phyloP scores from a whole-genome alignment of 2,888 invertebrate species.

The Eristalis tenax region DNA sequence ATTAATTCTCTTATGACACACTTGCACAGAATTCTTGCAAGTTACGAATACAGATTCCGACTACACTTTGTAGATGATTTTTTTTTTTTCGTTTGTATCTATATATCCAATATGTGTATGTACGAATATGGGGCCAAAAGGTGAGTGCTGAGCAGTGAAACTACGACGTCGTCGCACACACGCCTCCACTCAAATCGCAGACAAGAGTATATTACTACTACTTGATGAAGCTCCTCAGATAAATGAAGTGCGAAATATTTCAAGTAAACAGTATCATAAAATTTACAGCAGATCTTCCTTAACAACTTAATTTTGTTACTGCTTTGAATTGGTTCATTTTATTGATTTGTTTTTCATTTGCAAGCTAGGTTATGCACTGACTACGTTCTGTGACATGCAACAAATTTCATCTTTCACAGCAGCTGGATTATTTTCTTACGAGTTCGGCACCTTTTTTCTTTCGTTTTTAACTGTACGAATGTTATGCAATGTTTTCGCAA shows the following conservation, averaged over 20 bases:
- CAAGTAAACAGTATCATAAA: conserved; percentile 21
- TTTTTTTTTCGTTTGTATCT: neutral
- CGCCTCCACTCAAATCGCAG: conserved; percentile 47
- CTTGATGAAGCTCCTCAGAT: neutral
- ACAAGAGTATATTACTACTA: neutral
- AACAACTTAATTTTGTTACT: neutral
- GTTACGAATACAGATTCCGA: conserved; percentile 15
- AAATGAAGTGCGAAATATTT: conserved; percentile 9
- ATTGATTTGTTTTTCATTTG: conserved; percentile 19
- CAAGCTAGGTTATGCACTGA: neutral
- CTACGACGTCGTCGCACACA: conserved; percentile 49
- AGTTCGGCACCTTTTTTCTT: neutral
- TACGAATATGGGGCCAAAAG: neutral
- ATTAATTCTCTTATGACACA: conserved; percentile 38
- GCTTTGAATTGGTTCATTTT: conserved; percentile 8
- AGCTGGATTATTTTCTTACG: conserved; percentile 1
- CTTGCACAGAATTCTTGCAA: conserved; percentile 28
- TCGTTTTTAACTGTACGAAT: too few relatives aligned
- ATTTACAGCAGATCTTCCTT: neutral
- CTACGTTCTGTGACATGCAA: neutral
- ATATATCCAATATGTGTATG: neutral
- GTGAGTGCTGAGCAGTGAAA: neutral
- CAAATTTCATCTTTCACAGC: conserved; percentile 41
- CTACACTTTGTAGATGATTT: neutral
- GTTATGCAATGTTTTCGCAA: conserved; percentile 8